Base-by-base conservation (phyloP, 1,140 invertebrate species). In the Varroa destructor region DNA sequence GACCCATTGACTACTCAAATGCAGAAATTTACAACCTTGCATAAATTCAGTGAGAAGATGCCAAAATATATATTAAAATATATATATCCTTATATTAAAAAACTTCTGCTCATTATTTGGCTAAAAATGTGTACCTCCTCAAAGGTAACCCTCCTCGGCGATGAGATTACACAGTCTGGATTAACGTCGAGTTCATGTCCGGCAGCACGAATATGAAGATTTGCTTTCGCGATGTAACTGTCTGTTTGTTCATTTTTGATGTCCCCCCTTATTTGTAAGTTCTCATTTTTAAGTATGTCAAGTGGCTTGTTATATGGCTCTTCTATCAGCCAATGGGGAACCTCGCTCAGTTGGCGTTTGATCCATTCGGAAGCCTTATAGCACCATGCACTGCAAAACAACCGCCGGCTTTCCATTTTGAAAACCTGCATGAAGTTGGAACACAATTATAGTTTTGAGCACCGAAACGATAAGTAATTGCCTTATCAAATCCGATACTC, bases 331-430 rank as follows among this genome's bases (percentile, higher is more conserved):
- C 61, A 67, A 5, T 43, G 37, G 12, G 61, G 61, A 2, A 67
- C n/a, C 36, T 67, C 61, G 8, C 61, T 67, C 61, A 67, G 37
- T 37, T 67, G 61, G 14, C 40, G 46, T 46, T 67, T 67, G 3
- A 67, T 14, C 61, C 61, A 67, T 40, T 67, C 61, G 37, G 61
- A 67, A 1, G 12, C 10, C 61, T 67, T 46, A 14, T n/a, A n/a
- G 61, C 61, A 67, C 46, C 36, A 12, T 2, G 46, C n/a, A 40
- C 61, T 37, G 37, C 61, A 67, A 8, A 67, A 67, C 14, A 40
- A 14, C 46, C 12, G 61, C 14, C 46, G 61, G 5, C 40, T 67
- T 46, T 67, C 61, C 12, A 12, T 67, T 67, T 40, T 43, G 37
- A 43, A 67, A 1, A 67, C 61, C 61, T 67, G 12, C 25, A 58